Conservation (phyloP, 2,888 invertebrate genomes). For the Pseudoips prasinana region DNA sequence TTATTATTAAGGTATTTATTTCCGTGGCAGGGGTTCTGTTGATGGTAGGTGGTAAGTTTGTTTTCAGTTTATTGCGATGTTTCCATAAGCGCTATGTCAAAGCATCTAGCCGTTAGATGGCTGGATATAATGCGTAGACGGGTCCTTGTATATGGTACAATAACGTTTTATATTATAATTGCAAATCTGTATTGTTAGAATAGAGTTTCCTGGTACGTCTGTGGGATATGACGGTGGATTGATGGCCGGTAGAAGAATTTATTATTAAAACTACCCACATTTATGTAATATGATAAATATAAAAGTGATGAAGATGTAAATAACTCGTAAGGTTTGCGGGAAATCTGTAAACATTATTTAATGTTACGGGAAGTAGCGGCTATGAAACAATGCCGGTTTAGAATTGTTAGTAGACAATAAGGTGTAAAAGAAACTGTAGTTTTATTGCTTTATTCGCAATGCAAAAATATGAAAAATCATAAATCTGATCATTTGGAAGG, state of each 20-base stretch:
- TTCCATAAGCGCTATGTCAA: slow-evolving; percentile 51
- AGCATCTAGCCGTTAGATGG: slow-evolving; percentile 45
- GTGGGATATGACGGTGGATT: slow-evolving; percentile 12
- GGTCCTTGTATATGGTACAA: slow-evolving; percentile 35
- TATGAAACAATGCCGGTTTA: too few relatives aligned
- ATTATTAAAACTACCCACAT: too few relatives aligned
- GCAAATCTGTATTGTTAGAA: slow-evolving; percentile 42
- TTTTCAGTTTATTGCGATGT: slow-evolving; percentile 42
- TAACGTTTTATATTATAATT: slow-evolving; percentile 45
- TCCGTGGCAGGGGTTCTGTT: slow-evolving; percentile 4
- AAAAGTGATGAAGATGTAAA: too few relatives aligned
- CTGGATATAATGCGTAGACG: slow-evolving; percentile 38
- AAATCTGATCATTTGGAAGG: too few relatives aligned
- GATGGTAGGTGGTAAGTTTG: slow-evolving; percentile 15
- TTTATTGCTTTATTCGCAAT: too few relatives aligned
- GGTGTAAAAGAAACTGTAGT: too few relatives aligned
- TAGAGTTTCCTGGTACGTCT: slow-evolving; percentile 26
- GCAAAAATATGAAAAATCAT: too few relatives aligned
- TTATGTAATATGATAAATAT: slow-evolving; percentile 1
- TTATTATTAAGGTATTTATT: neutral
- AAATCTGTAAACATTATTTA: too few relatives aligned
- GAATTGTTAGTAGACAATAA: too few relatives aligned
- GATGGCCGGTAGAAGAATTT: slow-evolving; percentile 21
- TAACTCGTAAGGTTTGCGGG: too few relatives aligned
- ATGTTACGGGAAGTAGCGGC: too few relatives aligned